These are phyloP conservation scores for Leptestheria dahalacensis DNA, from an alignment of 1,140 invertebrate genomes.

Conservation along the genomic window DNA sequence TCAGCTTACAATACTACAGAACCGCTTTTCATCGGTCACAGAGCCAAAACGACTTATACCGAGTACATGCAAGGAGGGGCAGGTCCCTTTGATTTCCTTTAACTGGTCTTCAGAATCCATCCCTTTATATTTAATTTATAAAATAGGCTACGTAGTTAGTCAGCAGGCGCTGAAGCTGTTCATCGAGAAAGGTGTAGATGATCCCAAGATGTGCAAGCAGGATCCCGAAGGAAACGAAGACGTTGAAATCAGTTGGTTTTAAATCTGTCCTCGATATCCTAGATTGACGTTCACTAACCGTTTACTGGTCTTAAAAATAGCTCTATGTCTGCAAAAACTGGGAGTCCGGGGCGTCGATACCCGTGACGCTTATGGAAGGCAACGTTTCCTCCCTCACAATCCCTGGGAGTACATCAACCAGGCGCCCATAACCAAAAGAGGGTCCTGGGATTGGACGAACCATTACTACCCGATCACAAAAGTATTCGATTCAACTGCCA, in stretches of 20 bases:
- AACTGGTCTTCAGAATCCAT: not conserved
- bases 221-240: slow-evolving; percentile 13
- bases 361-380: slow-evolving; percentile 62
- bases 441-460: slow-evolving; percentile 90
- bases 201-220: slow-evolving; percentile 7
- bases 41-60: slow-evolving; percentile 87
- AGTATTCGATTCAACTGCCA: slow-evolving; percentile 31
- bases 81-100: not conserved
- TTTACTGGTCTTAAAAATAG: slow-evolving; percentile 28
- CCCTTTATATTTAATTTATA: not conserved
- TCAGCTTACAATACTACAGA: slow-evolving; percentile 48
- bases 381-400: slow-evolving; percentile 85
- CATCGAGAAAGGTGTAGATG: not conserved
- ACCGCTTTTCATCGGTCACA: slow-evolving; percentile 74
- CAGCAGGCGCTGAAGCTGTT: slow-evolving; percentile 13
- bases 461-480: slow-evolving; percentile 80
- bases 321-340: slow-evolving; percentile 70
- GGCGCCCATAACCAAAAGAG: slow-evolving; percentile 54
- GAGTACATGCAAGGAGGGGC: too few relatives aligned
- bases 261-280: not conserved
- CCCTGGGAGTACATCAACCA: slow-evolving; percentile 83
- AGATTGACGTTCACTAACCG: not conserved
- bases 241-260: slow-evolving; percentile 9
- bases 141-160: slow-evolving; percentile 5
- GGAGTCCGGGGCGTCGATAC: slow-evolving; percentile 76